Percentiles rank a stretch among this genome's conserved stretches.
Evolutionary conservation across 2,113 vertebrate genomes (phyloP).

Genomic region (Craseonycteris thonglongyai): DNA sequence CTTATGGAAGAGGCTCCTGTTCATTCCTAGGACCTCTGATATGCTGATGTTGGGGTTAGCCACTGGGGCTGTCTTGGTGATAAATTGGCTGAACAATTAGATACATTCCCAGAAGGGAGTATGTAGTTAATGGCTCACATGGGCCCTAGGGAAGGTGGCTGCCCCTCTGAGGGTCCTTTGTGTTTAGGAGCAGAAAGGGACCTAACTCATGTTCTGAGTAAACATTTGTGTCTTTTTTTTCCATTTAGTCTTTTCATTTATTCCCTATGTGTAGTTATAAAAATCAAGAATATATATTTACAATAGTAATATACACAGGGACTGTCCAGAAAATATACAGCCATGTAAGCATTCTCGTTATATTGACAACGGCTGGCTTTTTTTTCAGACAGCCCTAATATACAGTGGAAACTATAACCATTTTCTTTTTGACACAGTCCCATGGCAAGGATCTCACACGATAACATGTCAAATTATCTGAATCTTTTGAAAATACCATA

Average conservation of each 20-base stretch:
- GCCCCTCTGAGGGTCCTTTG: not conserved
- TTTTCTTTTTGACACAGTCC: not conserved
- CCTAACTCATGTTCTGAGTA: not conserved
- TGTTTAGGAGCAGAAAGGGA: not conserved
- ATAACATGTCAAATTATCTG: not conserved
- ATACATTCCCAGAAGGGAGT: not conserved
- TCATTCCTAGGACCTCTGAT: not conserved
- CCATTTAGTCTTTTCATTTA: not conserved
- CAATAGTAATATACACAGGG: not conserved
- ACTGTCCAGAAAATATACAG: no score
- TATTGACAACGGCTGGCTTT: no score
- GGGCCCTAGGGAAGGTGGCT: not conserved
- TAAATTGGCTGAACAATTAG: not conserved
- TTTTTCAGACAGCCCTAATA: no score
- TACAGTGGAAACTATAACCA: not conserved
- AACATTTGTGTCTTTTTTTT: not conserved
- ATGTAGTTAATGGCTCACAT: not conserved
- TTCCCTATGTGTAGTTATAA: not conserved
- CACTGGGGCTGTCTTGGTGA: not conserved
- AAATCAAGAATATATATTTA: not conserved
- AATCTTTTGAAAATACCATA: constrained; percentile 19
- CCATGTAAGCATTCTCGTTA: no score
- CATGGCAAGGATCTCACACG: not conserved
- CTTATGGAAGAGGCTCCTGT: not conserved
- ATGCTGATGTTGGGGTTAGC: not conserved